Conservation (phyloP, 1,140 invertebrate genomes). For the Homalodisca vitripennis region DNA sequence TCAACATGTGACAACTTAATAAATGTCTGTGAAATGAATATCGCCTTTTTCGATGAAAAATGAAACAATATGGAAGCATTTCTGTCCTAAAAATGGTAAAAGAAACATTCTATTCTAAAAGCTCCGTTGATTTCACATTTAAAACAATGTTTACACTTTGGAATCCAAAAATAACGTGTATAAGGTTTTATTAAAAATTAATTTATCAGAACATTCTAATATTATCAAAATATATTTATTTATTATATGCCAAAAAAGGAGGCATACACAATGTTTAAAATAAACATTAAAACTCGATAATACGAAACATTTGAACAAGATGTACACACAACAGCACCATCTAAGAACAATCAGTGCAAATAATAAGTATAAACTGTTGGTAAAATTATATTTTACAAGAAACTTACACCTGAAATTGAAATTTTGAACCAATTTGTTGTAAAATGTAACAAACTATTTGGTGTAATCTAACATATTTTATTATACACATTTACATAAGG, state of each 20-base stretch:
- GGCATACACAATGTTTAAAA: neutral
- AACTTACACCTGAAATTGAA: no score
- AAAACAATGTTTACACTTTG: neutral
- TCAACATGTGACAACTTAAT: no score
- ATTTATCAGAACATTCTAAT: neutral
- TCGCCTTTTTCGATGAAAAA: no score
- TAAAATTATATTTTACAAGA: no score
- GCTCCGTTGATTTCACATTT: neutral
- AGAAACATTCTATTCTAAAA: neutral
- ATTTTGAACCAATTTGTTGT: no score
- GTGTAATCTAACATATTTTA: no score
- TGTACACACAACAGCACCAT: neutral
- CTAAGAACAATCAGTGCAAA: neutral
- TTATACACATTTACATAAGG: no score
- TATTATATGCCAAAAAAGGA: neutral
- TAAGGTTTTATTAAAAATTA: neutral
- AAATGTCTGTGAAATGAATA: no score
- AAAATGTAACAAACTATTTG: no score
- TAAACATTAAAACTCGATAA: neutral
- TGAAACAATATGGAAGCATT: neutral
- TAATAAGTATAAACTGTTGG: no score
- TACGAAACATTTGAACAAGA: neutral
- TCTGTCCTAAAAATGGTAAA: neutral
- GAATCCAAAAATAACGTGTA: neutral
- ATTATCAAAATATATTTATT: neutral